phyloP scores from a whole-genome alignment of 2,797 vertebrate species.

The Cuniculus paca region DNA sequence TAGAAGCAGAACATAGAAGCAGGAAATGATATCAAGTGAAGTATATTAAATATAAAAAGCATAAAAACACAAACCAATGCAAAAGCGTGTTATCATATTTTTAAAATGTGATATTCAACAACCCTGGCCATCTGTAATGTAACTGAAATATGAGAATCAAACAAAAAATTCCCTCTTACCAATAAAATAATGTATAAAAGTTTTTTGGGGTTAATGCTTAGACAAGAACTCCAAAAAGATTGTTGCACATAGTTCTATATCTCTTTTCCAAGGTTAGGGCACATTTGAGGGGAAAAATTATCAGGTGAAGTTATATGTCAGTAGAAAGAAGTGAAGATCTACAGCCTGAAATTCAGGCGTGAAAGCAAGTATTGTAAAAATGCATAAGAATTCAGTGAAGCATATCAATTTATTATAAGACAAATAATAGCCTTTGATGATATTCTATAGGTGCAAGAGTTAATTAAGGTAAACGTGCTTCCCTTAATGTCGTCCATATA shows the following conservation, averaged over 20 bases:
- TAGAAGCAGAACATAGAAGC: not conserved
- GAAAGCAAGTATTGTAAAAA: conserved; percentile 47
- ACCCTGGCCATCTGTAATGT: not conserved
- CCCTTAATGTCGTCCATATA: not conserved
- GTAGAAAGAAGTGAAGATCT: not conserved
- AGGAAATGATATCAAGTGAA: not conserved
- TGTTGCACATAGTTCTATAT: not conserved
- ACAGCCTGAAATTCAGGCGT: not conserved
- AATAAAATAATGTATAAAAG: not conserved
- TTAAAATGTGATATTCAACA: conserved; percentile 9
- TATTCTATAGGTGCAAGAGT: not conserved
- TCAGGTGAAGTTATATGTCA: not conserved
- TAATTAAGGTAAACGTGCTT: not conserved
- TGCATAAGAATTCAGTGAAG: not conserved
- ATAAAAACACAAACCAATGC: not conserved
- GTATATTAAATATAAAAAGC: not conserved
- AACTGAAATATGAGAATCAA: not conserved
- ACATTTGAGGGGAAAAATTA: not conserved
- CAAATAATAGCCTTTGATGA: not conserved
- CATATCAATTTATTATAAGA: not conserved
- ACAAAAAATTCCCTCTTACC: not conserved
- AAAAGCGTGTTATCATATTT: not conserved
- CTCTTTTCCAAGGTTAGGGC: not conserved
- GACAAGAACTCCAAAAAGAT: not conserved
- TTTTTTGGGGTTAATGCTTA: not conserved